A percentile compares a stretch with the other conserved stretches of the same genome.
Evolutionary conservation across 2,113 vertebrate genomes (phyloP).

Genomic region (Lethenteron camtschaticum): DNA sequence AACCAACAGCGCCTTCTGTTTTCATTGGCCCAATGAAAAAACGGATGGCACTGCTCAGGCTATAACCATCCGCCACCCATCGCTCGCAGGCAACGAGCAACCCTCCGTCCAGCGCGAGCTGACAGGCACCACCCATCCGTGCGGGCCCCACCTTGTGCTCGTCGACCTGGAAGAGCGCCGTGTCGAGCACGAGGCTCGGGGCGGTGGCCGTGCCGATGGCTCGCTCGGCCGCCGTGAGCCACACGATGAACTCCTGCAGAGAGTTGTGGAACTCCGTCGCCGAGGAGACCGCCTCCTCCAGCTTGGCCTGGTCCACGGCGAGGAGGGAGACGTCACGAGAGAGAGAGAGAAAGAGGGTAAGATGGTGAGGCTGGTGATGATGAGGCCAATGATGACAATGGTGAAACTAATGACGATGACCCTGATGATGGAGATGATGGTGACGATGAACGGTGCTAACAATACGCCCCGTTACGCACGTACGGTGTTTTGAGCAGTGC

Average conservation of each 20-base stretch:
- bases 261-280: slow-evolving; percentile 45
- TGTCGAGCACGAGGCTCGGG: slow-evolving; percentile 43
- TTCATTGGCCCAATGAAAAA: too few relatives aligned
- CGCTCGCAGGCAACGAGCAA: too few relatives aligned
- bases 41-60: too few relatives aligned
- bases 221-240: slow-evolving; percentile 36
- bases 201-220: slow-evolving; percentile 19
- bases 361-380: not conserved
- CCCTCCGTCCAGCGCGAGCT: too few relatives aligned
- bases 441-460: too few relatives aligned
- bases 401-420: too few relatives aligned
- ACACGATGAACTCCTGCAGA: slow-evolving; percentile 39
- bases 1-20: too few relatives aligned
- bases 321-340: not conserved
- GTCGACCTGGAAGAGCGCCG: slow-evolving; percentile 32
- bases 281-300: slow-evolving; percentile 37
- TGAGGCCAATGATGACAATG: too few relatives aligned
- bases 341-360: slow-evolving; percentile 1
- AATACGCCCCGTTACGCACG: not conserved
- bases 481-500: not conserved
- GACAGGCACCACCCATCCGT: too few relatives aligned
- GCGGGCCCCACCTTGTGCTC: slow-evolving; percentile 36
- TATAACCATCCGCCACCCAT: too few relatives aligned
- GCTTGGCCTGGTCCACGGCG: slow-evolving; percentile 23
- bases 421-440: too few relatives aligned